Evolutionary conservation across 1,140 invertebrate genomes (phyloP), one percentile per base, ranked within the genome.

Genomic region (Mylabris phalerata): DNA sequence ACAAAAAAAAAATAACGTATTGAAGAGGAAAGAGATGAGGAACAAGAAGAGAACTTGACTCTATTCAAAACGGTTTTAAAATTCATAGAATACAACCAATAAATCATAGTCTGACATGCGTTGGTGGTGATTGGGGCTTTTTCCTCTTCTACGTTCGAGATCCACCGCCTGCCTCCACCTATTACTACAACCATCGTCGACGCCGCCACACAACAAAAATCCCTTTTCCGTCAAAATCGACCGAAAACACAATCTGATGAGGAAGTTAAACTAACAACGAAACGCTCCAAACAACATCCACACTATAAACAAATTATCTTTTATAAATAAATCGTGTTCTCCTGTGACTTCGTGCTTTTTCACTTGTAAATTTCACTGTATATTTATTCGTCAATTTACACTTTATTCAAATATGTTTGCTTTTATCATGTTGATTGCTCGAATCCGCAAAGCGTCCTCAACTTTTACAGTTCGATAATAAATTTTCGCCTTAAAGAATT

Each of bases 61-160:
- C 32, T 32, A 32, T 32, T 32, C 32, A 7, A 32, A 32, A 32
- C 32, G 32, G 7, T 32, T 32, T 32, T 32, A 32, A 32, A 32
- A 32, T 32, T 32, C 32, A 32, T 32, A 32, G 32, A 32, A 32
- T 32, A 7, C 32, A 32, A 32, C 32, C 40, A 54, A 54, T 54
- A 54, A 54, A 54, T 54, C 51, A 54, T 45, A 54, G 42, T 27
- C 46, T 41, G 51, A 46, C 51, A 54, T 45, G 42, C 46, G 51
- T 54, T 54, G 51, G 25, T 41, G 25, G 38, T 54, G 51, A 44
- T 40, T 54, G 51, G 40, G 42, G 51, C 42, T 43, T 54, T 54
- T 54, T 39, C 51, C 39, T 46, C 51, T 52, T 52, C 32, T 52
- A 43, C 19, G 2, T 7, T 32, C 32, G 32, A 32, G 7, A 32